Evolutionary conservation across 1,140 invertebrate genomes (phyloP).

Genomic region (Grapholita molesta): DNA sequence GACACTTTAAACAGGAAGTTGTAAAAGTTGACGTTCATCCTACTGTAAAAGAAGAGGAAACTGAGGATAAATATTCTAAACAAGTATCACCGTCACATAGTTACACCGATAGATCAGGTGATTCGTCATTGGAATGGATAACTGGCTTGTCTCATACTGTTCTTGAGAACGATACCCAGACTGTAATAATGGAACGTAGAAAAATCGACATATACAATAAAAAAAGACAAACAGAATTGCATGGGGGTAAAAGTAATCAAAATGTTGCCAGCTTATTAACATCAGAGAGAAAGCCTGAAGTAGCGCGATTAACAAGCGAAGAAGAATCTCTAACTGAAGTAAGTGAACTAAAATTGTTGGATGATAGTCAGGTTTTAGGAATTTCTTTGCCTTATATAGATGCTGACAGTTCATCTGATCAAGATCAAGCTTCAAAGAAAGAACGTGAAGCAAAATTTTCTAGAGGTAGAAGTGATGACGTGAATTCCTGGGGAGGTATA

Average conservation of each 20-base stretch:
- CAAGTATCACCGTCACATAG: conserved; percentile 61
- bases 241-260: conserved; percentile 64
- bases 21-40: conserved; percentile 73
- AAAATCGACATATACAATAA: conserved; percentile 79
- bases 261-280: conserved; percentile 51
- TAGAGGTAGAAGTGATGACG: conserved; percentile 80
- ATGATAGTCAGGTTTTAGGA: conserved; percentile 69
- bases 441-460: conserved; percentile 45
- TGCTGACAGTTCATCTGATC: conserved; percentile 76
- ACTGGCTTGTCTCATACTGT: conserved; percentile 66
- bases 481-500: conserved; percentile 80
- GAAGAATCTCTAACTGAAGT: conserved; percentile 83
- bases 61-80: conserved; percentile 56
- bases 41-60: conserved; percentile 59
- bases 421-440: conserved; percentile 69
- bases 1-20: conserved; percentile 73
- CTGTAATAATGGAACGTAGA: conserved; percentile 80
- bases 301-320: conserved; percentile 78
- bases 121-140: conserved; percentile 71
- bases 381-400: conserved; percentile 71
- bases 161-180: conserved; percentile 80
- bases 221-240: conserved; percentile 62
- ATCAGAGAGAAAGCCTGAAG: conserved; percentile 61
- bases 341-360: conserved; percentile 78
- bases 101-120: conserved; percentile 68